Evolutionary conservation across 2,888 invertebrate species (phyloP).

Genomic region (Phania funesta): DNA sequence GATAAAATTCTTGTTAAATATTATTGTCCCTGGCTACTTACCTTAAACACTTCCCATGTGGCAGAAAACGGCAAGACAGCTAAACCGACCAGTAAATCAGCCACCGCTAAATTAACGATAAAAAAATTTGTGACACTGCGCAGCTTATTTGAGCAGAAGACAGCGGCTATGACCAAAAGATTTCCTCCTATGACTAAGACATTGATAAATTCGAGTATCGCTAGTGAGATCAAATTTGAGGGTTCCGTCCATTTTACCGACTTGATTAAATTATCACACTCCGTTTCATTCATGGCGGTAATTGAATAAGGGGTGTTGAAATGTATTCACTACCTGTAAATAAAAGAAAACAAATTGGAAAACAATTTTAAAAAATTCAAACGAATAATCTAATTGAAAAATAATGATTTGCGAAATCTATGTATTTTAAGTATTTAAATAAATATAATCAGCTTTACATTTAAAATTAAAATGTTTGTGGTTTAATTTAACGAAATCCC

Average conservation of each 20-base stretch:
- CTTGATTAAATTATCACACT: constrained; percentile 90
- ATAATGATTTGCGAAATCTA: no score
- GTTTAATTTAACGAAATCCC: no score
- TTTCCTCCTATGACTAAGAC: constrained; percentile 94
- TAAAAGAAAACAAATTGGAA: constrained; percentile 24
- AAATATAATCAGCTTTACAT: no score
- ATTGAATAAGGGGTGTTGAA: constrained; percentile 76
- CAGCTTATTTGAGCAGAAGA: constrained; percentile 93
- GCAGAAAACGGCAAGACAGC: constrained; percentile 98
- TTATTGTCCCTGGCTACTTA: constrained; percentile 77
- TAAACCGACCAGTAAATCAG: constrained; percentile 96
- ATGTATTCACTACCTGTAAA: constrained; percentile 76
- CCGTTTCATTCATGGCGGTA: constrained; percentile 89
- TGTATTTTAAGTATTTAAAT: no score
- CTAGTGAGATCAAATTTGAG: constrained; percentile 87
- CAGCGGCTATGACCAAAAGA: constrained; percentile 95
- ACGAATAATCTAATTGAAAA: not conserved
- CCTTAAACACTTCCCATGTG: constrained; percentile 95
- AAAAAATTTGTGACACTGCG: constrained; percentile 97
- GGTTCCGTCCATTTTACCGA: constrained; percentile 92
- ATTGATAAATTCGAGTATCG: constrained; percentile 90
- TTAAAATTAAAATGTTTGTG: no score
- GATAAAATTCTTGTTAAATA: not conserved
- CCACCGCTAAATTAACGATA: constrained; percentile 97
- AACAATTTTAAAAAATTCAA: not conserved